These are phyloP conservation scores for Drosophila varians DNA, from an alignment of 1,140 invertebrate genomes.

Conservation along the genomic window DNA sequence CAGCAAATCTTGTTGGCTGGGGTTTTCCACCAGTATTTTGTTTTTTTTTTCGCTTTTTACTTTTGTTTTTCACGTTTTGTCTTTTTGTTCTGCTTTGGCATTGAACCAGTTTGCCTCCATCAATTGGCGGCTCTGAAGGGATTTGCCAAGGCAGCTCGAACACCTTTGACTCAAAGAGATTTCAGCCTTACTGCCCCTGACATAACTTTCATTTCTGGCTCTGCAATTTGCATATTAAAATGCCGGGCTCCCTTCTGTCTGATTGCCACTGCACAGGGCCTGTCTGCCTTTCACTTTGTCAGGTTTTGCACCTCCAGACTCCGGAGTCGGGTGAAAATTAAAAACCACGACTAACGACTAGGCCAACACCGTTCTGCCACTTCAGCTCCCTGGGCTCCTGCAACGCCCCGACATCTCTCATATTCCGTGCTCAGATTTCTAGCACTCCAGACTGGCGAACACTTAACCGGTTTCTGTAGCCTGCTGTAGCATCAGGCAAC, in stretches of 20 bases:
- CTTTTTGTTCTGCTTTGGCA: conserved; percentile 23
- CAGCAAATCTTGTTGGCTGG: conserved; percentile 32
- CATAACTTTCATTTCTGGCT: conserved; percentile 45
- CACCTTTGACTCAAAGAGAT: conserved; percentile 27
- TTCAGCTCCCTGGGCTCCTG: conserved; percentile 1
- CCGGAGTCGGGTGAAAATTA: conserved; percentile 48
- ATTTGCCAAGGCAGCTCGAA: neutral
- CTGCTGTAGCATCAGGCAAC: conserved; percentile 1
- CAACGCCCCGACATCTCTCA: conserved; percentile 55
- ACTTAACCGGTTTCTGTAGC: conserved; percentile 67
- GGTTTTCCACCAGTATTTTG: conserved; percentile 2
- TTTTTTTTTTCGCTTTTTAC: conserved; percentile 13
- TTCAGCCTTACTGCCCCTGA: conserved; percentile 9
- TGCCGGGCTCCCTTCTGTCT: conserved; percentile 48
- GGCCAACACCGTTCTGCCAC: neutral
- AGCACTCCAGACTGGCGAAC: conserved; percentile 53
- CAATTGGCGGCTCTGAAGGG: conserved; percentile 26
- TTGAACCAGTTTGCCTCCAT: conserved; percentile 38
- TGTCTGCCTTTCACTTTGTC: conserved; percentile 64
- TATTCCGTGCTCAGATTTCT: conserved; percentile 60
- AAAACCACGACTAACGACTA: conserved; percentile 64
- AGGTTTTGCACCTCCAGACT: conserved; percentile 13
- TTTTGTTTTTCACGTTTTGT: neutral
- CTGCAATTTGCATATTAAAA: conserved; percentile 75
- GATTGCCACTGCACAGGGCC: conserved; percentile 57